These are phyloP conservation scores for Elephantulus edwardii DNA, from an alignment of 2,113 vertebrate genomes.

Conservation along the genomic window DNA sequence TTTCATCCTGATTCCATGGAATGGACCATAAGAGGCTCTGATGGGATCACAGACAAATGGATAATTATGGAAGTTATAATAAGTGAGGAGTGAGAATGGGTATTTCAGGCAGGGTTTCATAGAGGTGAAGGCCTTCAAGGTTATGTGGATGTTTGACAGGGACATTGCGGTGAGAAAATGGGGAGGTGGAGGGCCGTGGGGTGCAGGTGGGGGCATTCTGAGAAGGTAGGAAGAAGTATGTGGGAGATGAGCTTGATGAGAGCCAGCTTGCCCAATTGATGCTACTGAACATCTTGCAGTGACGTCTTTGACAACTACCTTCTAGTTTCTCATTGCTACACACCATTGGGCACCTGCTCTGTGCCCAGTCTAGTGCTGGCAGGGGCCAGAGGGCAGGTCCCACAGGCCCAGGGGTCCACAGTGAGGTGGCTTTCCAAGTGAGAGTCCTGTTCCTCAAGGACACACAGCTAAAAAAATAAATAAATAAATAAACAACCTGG, in stretches of 20 bases:
- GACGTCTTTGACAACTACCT: not conserved
- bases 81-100: not conserved
- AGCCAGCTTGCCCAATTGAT: not conserved
- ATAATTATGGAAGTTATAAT: not conserved
- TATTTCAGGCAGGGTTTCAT: not conserved
- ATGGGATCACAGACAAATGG: not conserved
- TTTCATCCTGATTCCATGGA: not conserved
- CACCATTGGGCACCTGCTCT: rapidly evolving
- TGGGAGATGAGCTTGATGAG: not conserved
- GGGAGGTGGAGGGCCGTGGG: not conserved
- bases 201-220: not conserved
- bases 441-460: not conserved
- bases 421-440: not conserved
- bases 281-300: not conserved
- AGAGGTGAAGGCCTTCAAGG: not conserved
- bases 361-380: too few relatives aligned
- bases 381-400: not conserved
- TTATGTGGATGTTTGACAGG: not conserved
- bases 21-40: not conserved
- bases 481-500: too few relatives aligned
- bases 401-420: not conserved
- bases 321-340: not conserved
- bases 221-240: not conserved
- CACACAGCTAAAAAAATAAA: not conserved
- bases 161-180: not conserved